Percentiles rank a stretch among this genome's conserved stretches.
Conservation (phyloP, 2,797 vertebrate species). For the Phalloptychus januarius region DNA sequence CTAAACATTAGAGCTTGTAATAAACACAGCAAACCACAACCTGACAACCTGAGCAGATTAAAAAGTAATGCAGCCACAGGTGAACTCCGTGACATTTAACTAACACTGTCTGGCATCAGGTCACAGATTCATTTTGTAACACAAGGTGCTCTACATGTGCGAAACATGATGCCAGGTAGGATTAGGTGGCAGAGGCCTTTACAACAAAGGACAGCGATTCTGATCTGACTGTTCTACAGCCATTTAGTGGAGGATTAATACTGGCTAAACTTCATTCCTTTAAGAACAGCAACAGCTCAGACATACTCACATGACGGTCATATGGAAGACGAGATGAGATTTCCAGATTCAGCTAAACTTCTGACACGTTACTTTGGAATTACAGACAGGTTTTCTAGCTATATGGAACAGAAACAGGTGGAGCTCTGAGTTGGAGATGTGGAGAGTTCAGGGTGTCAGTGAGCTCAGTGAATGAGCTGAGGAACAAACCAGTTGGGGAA, state of each 20-base stretch:
- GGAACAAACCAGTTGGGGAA: constrained; percentile 36
- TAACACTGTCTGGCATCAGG: constrained; percentile 14
- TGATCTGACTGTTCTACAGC: not conserved
- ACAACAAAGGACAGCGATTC: not conserved
- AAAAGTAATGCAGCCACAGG: constrained; percentile 30
- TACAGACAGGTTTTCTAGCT: not conserved
- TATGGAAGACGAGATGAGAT: constrained; percentile 34
- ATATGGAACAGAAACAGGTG: constrained; percentile 22
- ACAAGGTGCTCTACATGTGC: not conserved
- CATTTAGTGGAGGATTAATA: not conserved
- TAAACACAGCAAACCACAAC: constrained; percentile 14
- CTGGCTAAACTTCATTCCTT: not conserved
- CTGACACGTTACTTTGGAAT: constrained; percentile 1
- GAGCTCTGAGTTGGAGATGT: constrained; percentile 23
- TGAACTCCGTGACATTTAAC: constrained; percentile 17
- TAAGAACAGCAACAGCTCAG: not conserved
- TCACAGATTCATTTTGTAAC: constrained; percentile 27
- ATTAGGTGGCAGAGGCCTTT: not conserved
- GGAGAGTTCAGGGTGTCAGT: constrained; percentile 1
- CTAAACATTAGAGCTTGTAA: not conserved
- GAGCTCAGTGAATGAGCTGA: constrained; percentile 21
- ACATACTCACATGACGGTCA: constrained; percentile 80
- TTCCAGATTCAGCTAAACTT: constrained; percentile 22
- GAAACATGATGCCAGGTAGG: constrained; percentile 24
- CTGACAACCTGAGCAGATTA: constrained; percentile 11